Percentiles rank a stretch among this genome's conserved stretches.
Evolutionary conservation across 2,888 invertebrate genomes (phyloP).

Genomic region (Nycteola revayana): DNA sequence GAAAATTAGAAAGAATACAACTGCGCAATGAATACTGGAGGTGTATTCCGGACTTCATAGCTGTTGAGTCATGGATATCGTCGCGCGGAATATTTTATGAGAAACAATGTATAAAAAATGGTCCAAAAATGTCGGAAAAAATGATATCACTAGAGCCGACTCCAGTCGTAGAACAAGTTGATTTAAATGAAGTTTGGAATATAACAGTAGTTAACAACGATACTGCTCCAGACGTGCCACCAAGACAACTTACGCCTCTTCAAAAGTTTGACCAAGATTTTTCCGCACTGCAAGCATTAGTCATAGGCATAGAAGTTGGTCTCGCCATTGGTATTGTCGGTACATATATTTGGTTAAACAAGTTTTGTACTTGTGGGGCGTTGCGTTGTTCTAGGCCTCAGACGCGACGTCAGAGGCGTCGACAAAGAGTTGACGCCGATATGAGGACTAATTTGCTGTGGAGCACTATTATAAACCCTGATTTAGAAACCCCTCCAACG

Average conservation of each 20-base stretch:
- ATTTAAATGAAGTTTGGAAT: slow-evolving; percentile 67
- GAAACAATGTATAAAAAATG: slow-evolving; percentile 64
- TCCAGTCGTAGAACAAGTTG: slow-evolving; percentile 57
- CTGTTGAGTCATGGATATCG: slow-evolving; percentile 65
- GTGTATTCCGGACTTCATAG: slow-evolving; percentile 73
- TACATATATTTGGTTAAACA: slow-evolving; percentile 69
- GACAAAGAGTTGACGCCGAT: slow-evolving; percentile 53
- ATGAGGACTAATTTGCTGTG: slow-evolving; percentile 67
- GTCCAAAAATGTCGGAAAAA: slow-evolving; percentile 79
- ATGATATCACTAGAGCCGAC: slow-evolving; percentile 72
- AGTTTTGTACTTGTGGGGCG: slow-evolving; percentile 54
- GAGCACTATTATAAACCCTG: slow-evolving; percentile 58
- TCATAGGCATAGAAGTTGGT: slow-evolving; percentile 69
- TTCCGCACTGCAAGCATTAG: slow-evolving; percentile 66
- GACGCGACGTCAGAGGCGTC: slow-evolving; percentile 42
- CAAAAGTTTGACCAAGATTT: slow-evolving; percentile 68
- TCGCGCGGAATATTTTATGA: slow-evolving; percentile 64
- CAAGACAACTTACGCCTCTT: slow-evolving; percentile 51
- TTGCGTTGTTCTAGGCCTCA: slow-evolving; percentile 45
- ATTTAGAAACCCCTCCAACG: slow-evolving; percentile 67
- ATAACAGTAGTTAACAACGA: slow-evolving; percentile 42
- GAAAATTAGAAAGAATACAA: slow-evolving; percentile 73
- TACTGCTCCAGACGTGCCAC: slow-evolving; percentile 31
- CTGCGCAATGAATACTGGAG: slow-evolving; percentile 80
- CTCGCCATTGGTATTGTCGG: slow-evolving; percentile 66